phyloP scores from a whole-genome alignment of 2,888 invertebrate species.

The Erebia ligea region DNA sequence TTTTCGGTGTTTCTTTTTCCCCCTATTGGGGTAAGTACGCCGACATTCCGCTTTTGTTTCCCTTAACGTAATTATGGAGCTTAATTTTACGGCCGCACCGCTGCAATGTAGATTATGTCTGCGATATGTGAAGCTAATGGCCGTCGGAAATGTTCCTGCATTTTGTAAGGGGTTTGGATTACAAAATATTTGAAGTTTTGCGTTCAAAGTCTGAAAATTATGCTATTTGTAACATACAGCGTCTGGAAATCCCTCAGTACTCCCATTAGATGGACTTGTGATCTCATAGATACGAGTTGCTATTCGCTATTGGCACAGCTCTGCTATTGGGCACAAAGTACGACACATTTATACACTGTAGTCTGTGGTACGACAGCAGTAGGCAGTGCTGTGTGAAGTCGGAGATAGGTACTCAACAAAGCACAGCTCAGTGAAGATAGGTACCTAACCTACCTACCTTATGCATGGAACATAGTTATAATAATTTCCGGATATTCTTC shows the following conservation, averaged over 20 bases:
- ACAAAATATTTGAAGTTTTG: background rate
- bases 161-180: slow-evolving; percentile 45
- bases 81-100: slow-evolving; percentile 43
- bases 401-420: no score
- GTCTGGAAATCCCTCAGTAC: no score
- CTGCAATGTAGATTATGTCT: slow-evolving; percentile 42
- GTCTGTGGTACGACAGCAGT: no score
- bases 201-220: background rate
- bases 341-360: no score
- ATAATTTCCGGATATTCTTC: background rate
- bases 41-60: slow-evolving; percentile 40
- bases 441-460: background rate
- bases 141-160: slow-evolving; percentile 41
- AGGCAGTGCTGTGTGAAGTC: no score
- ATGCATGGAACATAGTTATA: background rate
- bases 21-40: slow-evolving; percentile 30
- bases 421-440: no score
- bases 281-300: no score
- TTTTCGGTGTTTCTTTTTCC: slow-evolving; percentile 28
- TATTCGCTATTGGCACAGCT: no score
- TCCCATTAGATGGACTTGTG: no score
- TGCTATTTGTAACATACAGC: no score
- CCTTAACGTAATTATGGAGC: slow-evolving; percentile 41
- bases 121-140: slow-evolving; percentile 31
- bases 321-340: no score